Evolutionary conservation across 2,113 vertebrate genomes (phyloP), one percentile per base, ranked within the genome.

Genomic region (Progne subis): DNA sequence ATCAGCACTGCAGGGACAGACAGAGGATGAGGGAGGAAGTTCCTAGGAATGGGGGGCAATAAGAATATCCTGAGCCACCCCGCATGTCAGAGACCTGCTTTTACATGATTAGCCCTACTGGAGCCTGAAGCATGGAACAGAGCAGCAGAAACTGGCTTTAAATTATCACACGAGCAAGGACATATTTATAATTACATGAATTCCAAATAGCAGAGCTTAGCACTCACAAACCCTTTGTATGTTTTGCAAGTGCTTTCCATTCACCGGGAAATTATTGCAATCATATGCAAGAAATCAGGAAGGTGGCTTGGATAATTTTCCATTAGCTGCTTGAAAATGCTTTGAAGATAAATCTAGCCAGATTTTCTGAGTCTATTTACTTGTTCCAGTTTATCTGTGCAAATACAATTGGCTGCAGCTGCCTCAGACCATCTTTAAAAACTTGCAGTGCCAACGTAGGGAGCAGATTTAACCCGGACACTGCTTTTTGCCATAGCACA

Each of bases 221-320:
- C 56, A 11, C 60, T 92, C 79, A 18, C 63, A 92, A 92, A 77
- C 23, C 85, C 79, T 95, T 82, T 83, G 86, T 78, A 9, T 31
- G 32, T 96, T 80, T 90, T 89, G 84, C 93, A 91, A 96, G 78
- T 23, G 6, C 63, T 76, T 92, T 26, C 74, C 78, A 53, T 47
- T 93, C 1, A 0, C 34, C 0, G 52, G 78, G 60, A 91, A 94
- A 93, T 86, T 67, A 91, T 49, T 77, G 50, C 68, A 82, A 63
- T 82, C 83, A 80, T 29, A 90, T 4, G 41, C 68, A 78, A 94
- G 86, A 90, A 92, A 97, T 47, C 82, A 78, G 52, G 88, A 93
- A 90, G 76, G 90, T 95, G 68, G 55, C 78, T 94, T 93, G 71
- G 79, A 80, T 93, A 93, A 86, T 93, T 93, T 96, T 97, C 94